A percentile compares a stretch with the other conserved stretches of the same genome.
phyloP scores from a whole-genome alignment of 92 coral and sea anemone species.

The Plumapathes pennacea region DNA sequence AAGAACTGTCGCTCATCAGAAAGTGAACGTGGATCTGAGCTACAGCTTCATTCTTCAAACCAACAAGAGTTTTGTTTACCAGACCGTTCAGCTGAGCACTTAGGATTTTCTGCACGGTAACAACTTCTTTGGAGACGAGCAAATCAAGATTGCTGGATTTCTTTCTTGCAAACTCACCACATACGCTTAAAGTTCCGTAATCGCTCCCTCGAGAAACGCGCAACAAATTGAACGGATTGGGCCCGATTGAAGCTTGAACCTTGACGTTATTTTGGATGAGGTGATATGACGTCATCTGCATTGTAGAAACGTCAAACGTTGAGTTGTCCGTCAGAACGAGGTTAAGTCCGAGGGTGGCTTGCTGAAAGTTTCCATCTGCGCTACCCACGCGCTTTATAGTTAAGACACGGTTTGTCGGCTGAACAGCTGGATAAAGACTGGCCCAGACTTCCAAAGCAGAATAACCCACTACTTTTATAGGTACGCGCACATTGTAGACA shows the following conservation, averaged over 20 bases:
- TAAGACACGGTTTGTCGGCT: slow-evolving; percentile 19
- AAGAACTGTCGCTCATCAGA: slow-evolving; percentile 51
- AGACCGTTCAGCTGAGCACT: slow-evolving; percentile 37
- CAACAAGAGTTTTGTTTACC: slow-evolving; percentile 45
- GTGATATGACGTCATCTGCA: slow-evolving; percentile 41
- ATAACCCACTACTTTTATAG: slow-evolving; percentile 45
- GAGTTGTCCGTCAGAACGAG: slow-evolving; percentile 56
- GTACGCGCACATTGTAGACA: slow-evolving; percentile 54
- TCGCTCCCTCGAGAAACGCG: slow-evolving; percentile 27
- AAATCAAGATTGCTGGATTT: slow-evolving; percentile 27
- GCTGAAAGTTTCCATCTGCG: slow-evolving; percentile 42
- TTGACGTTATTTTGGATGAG: slow-evolving; percentile 39
- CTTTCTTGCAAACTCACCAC: slow-evolving; percentile 38
- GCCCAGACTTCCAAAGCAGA: slow-evolving; percentile 26
- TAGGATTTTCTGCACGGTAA: slow-evolving; percentile 22
- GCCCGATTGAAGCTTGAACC: slow-evolving; percentile 36
- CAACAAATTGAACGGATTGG: slow-evolving; percentile 26
- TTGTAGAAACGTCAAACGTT: slow-evolving; percentile 39
- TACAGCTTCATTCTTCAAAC: slow-evolving; percentile 24
- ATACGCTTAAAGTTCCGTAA: slow-evolving; percentile 33
- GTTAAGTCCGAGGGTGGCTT: slow-evolving; percentile 31
- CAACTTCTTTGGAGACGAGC: slow-evolving; percentile 23
- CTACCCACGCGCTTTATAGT: slow-evolving; percentile 52
- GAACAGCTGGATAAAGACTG: slow-evolving; percentile 21
- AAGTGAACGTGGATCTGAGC: slow-evolving; percentile 49